phyloP scores from a whole-genome alignment of 2,888 invertebrate species.

The Trachelus iudaicus region DNA sequence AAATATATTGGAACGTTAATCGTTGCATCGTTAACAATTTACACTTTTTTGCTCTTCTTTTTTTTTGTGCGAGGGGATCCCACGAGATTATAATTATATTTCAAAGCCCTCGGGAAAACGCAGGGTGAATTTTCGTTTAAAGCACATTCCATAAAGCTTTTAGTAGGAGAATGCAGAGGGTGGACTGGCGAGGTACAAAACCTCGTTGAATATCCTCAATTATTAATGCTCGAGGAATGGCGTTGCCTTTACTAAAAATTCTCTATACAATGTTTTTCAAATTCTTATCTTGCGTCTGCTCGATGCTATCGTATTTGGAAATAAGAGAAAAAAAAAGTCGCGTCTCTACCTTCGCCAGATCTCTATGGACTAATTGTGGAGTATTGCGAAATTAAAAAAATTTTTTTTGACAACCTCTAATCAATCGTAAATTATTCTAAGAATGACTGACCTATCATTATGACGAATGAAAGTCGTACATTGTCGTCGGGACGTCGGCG shows the following conservation, averaged over 20 bases:
- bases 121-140: neutral
- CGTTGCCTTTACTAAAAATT: neutral
- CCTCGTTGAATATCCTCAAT: neutral
- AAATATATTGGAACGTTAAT: neutral
- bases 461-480: neutral
- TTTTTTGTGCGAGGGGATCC: neutral
- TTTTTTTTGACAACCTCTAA: neutral
- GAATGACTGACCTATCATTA: neutral
- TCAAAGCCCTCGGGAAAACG: conserved; percentile 1
- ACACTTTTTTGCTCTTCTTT: neutral
- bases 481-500: neutral
- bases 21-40: conserved; percentile 8
- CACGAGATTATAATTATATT: neutral
- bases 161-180: neutral
- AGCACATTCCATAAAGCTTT: conserved; percentile 5
- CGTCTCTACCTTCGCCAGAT: neutral
- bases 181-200: neutral
- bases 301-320: neutral
- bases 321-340: neutral
- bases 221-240: neutral
- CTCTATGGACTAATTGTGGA: neutral
- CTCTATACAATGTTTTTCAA: neutral
- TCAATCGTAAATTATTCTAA: neutral
- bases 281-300: neutral
- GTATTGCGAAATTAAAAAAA: neutral